Conservation (phyloP, 2,113 vertebrate genomes). For the Indicator maculatus region DNA sequence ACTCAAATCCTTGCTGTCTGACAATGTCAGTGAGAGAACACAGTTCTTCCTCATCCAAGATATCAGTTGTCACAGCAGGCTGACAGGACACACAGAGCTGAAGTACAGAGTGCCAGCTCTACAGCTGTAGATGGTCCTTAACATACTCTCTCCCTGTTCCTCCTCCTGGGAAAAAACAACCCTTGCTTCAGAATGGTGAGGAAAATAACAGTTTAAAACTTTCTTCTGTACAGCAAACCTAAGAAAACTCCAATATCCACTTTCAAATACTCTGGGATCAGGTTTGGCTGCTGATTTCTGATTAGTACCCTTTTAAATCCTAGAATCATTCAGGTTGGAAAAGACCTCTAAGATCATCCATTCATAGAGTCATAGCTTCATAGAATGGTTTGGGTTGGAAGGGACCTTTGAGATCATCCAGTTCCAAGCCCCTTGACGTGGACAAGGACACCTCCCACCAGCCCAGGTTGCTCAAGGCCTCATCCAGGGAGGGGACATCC, state of each 20-base stretch:
- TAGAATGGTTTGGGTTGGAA: too few relatives aligned
- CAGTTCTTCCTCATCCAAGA: constrained; percentile 1
- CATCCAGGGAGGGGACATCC: too few relatives aligned
- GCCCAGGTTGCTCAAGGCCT: too few relatives aligned
- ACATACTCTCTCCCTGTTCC: not conserved
- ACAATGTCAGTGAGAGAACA: constrained; percentile 11
- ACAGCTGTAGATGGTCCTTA: not conserved
- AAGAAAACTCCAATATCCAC: not conserved
- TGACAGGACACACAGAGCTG: constrained; percentile 3
- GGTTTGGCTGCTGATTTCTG: not conserved
- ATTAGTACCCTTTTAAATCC: not conserved
- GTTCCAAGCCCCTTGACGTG: too few relatives aligned
- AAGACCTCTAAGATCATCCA: too few relatives aligned
- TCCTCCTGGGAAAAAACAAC: not conserved
- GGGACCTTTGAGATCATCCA: too few relatives aligned
- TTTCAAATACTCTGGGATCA: not conserved
- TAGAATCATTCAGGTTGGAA: too few relatives aligned
- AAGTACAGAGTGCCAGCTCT: not conserved
- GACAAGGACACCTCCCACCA: too few relatives aligned
- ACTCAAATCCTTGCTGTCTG: constrained; percentile 21
- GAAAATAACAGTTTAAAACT: not conserved
- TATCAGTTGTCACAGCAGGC: not conserved
- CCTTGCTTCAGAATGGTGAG: not conserved
- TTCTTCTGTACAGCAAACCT: not conserved
- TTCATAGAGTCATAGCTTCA: too few relatives aligned